Evolutionary conservation across 2,888 invertebrate genomes (phyloP), one percentile per base, ranked within the genome.

Genomic region (Tetrapedia diversipes): DNA sequence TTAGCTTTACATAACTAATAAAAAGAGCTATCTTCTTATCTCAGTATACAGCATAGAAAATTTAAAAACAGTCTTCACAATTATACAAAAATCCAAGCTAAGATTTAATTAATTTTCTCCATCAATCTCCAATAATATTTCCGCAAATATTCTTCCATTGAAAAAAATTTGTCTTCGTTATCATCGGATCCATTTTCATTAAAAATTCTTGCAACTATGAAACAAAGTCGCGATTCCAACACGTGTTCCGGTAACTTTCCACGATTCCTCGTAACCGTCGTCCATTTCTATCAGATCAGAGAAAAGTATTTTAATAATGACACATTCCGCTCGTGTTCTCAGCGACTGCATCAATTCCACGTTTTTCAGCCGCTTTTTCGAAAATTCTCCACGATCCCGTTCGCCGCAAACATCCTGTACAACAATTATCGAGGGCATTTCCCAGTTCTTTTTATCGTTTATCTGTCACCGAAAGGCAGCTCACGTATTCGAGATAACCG

Each of bases 401-500:
- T 47, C 59, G 27, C 41, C 16, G 1, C 14, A 2, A n/a, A 11
- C 41, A 53, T 4, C 24, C 8, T 11, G 19, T 22, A 29, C 24
- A 16, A 4, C 16, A 60, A 47, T 63, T 63, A 49, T 24, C 11
- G 2, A 27, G n/a, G 29, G 39, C 29, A 51, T 45, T 43, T 56
- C 29, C 61, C 2, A 22, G 32, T 43, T 59, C 47, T 73, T 63
- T 67, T 71, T 66, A 64, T 68, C 63, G 19, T n/a, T 1, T 11
- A 6, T 1, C 22, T 14, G 14, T 24, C 10, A 37, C 19, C 7
- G 24, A 8, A 22, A 71, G 51, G 8, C 64, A 27, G 66, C 51
- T 79, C 74, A 71, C 74, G 70, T 65, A 64, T 14, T 54, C 24
- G 19, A 53, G 71, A 79, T 79, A 79, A 60, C 45, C 32, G 29